Evolutionary conservation across 92 coral and sea anemone genomes (phyloP).

Genomic region (Plumapathes pennacea): DNA sequence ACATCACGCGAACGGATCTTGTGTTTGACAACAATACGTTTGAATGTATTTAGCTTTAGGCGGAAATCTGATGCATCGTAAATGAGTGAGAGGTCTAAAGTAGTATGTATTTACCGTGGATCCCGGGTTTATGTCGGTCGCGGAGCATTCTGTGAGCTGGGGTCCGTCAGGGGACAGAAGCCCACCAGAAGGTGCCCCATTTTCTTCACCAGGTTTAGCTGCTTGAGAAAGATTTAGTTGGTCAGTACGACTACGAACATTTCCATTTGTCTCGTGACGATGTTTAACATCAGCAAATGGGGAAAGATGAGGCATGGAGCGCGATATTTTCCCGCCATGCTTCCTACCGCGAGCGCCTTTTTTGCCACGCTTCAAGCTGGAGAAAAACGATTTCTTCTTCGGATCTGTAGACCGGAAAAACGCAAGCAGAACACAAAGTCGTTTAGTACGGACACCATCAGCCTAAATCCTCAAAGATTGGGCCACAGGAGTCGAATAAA

Average conservation of each 20-base stretch:
- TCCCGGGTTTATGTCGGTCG: constrained; percentile 93
- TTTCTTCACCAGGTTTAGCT: constrained; percentile 86
- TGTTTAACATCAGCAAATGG: constrained; percentile 35
- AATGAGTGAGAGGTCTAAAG: constrained; percentile 49
- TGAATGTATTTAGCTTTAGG: no score
- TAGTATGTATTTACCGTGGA: constrained; percentile 73
- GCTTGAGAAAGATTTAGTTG: constrained; percentile 81
- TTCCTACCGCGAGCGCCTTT: constrained; percentile 98
- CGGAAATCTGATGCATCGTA: no score
- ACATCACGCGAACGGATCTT: no score
- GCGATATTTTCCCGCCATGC: constrained; percentile 62
- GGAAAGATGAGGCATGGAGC: constrained; percentile 91
- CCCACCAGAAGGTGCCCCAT: constrained; percentile 67
- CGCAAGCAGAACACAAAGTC: constrained; percentile 41
- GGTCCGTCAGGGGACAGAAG: constrained; percentile 70
- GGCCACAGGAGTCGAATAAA: neutral
- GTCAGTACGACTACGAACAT: constrained; percentile 64
- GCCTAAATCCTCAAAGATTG: neutral
- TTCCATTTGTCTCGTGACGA: constrained; percentile 62
- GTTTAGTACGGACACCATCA: constrained; percentile 2
- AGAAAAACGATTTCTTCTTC: constrained; percentile 86
- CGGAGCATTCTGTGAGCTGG: constrained; percentile 70
- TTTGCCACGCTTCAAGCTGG: constrained; percentile 75
- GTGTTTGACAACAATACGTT: no score
- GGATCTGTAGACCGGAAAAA: constrained; percentile 50